A percentile compares a stretch with the other conserved stretches of the same genome.
Evolutionary conservation across 2,113 vertebrate genomes (phyloP).

Genomic region (Phrynosoma blainvillii): DNA sequence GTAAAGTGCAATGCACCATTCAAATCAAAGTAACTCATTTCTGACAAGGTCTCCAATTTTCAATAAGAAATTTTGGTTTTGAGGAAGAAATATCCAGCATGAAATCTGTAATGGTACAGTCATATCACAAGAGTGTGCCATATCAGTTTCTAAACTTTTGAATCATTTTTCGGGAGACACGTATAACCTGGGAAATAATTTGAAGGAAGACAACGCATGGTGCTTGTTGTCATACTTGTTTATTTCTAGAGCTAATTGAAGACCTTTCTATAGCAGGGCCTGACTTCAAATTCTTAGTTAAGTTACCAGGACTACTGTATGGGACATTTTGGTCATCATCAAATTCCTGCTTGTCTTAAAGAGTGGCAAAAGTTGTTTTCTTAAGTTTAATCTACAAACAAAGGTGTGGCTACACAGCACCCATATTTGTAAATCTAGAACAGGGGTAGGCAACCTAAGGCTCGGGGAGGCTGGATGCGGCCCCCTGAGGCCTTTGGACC

Average conservation of each 20-base stretch:
- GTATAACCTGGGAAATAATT: background rate
- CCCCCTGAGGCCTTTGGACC: no score
- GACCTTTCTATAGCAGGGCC: no score
- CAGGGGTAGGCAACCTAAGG: no score
- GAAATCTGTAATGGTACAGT: background rate
- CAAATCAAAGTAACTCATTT: background rate
- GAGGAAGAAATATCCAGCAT: background rate
- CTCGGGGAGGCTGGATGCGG: no score
- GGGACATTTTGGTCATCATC: background rate
- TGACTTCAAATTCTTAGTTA: background rate
- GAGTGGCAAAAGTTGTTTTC: background rate
- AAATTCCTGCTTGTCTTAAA: background rate
- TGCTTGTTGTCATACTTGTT: no score
- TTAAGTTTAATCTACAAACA: background rate
- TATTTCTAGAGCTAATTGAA: no score
- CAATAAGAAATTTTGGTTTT: background rate
- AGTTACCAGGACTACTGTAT: background rate
- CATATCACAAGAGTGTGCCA: background rate
- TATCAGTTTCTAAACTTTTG: background rate
- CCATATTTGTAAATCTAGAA: background rate
- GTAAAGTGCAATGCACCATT: background rate
- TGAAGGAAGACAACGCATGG: no score
- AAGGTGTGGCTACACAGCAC: background rate
- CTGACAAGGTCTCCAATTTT: background rate
- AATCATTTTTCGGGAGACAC: background rate